Conservation (phyloP, 2,797 vertebrate species). For the Cetoscarus ocellatus region DNA sequence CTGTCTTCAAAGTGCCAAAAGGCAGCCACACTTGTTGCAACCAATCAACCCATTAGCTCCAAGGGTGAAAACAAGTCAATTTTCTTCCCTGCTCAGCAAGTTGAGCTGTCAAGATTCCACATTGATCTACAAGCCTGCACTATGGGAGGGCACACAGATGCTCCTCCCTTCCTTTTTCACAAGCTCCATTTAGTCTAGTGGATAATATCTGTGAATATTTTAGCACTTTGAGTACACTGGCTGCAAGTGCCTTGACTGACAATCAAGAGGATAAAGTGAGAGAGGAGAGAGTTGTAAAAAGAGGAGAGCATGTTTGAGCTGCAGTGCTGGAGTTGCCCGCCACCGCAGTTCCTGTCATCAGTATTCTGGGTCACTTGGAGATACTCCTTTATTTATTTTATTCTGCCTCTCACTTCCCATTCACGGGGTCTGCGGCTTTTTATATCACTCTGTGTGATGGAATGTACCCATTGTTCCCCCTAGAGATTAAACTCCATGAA, state of each 20-base stretch:
- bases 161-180: slow-evolving; percentile 39
- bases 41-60: slow-evolving; percentile 39
- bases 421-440: slow-evolving; percentile 63
- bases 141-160: slow-evolving; percentile 9
- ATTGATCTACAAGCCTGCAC: slow-evolving; percentile 30
- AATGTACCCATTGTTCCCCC: slow-evolving; percentile 67
- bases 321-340: slow-evolving; percentile 49
- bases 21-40: slow-evolving; percentile 13
- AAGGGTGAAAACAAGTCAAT: slow-evolving; percentile 37
- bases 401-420: slow-evolving; percentile 63
- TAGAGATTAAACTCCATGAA: slow-evolving; percentile 74
- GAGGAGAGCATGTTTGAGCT: slow-evolving; percentile 23
- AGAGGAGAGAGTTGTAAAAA: slow-evolving; percentile 15
- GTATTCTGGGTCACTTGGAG: slow-evolving; percentile 61
- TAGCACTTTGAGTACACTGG: slow-evolving; percentile 25
- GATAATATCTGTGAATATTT: slow-evolving; percentile 54
- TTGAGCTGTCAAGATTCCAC: slow-evolving; percentile 45
- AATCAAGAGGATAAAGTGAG: slow-evolving; percentile 28
- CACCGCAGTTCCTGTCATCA: slow-evolving; percentile 49
- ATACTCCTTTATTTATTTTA: slow-evolving; percentile 67
- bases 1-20: slow-evolving; percentile 3
- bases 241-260: slow-evolving; percentile 42
- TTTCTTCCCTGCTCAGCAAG: slow-evolving; percentile 27
- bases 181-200: slow-evolving; percentile 26
- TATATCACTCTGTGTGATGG: slow-evolving; percentile 65